Percentiles rank a stretch among this genome's conserved stretches.
phyloP scores from a whole-genome alignment of 2,797 vertebrate species.

The Buceros bicornis region DNA sequence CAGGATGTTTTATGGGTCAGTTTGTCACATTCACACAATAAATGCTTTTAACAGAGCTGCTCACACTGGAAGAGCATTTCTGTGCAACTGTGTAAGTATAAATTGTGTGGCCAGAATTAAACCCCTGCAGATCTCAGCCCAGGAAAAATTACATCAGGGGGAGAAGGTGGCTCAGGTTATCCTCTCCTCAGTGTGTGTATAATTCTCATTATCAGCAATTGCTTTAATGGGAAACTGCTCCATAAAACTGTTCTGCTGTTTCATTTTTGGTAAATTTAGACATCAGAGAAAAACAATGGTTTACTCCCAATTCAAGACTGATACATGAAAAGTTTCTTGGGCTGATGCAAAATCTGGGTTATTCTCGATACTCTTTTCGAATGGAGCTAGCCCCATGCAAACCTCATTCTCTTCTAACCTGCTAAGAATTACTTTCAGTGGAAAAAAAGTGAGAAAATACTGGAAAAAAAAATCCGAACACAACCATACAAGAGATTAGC shows the following conservation, averaged over 20 bases:
- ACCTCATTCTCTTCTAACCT: neutral
- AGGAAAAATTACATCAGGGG: neutral
- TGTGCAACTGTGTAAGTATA: neutral
- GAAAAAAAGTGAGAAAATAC: neutral
- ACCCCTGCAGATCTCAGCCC: neutral
- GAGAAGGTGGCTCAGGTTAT: neutral
- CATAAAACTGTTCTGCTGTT: neutral
- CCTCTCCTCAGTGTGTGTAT: neutral
- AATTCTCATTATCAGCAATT: neutral
- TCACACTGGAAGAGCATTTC: neutral
- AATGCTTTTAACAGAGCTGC: constrained; percentile 32
- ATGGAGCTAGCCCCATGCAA: neutral
- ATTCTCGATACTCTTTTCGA: neutral
- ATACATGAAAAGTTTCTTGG: neutral
- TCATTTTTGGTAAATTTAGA: neutral
- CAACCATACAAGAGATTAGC: neutral
- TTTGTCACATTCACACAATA: neutral
- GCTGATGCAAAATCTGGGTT: neutral
- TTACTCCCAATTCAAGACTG: neutral
- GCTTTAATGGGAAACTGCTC: neutral
- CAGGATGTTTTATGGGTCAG: constrained; percentile 7
- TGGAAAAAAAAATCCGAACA: neutral
- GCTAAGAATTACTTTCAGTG: neutral
- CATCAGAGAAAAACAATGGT: neutral
- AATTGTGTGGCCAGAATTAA: neutral